These are phyloP conservation scores for Drosophila sturtevanti DNA, from an alignment of 1,140 invertebrate genomes.

Conservation along the genomic window DNA sequence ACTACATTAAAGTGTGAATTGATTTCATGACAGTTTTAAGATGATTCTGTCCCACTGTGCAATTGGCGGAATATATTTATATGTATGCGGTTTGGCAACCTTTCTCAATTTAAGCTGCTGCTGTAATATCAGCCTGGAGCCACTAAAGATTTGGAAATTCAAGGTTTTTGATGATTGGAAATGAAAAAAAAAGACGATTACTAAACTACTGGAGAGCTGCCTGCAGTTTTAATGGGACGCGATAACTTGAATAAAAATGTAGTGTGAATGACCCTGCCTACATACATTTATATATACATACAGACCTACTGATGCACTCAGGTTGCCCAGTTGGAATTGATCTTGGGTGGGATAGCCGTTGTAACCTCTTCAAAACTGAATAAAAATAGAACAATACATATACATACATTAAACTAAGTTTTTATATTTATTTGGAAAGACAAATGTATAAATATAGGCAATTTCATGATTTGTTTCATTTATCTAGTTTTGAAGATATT, in stretches of 20 bases:
- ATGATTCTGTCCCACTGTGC: slow-evolving; percentile 24
- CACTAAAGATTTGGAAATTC: slow-evolving; percentile 72
- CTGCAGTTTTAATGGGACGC: neutral
- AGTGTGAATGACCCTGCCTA: neutral
- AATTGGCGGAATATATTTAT: slow-evolving; percentile 35
- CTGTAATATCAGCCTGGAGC: slow-evolving; percentile 57
- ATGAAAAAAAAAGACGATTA: neutral
- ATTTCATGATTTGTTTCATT: too few relatives aligned
- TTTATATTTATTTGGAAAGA: too few relatives aligned
- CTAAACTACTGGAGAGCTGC: slow-evolving; percentile 1
- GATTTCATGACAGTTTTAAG: too few relatives aligned
- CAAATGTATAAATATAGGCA: too few relatives aligned
- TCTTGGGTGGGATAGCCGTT: neutral
- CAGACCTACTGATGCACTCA: neutral
- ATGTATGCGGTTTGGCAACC: slow-evolving; percentile 26
- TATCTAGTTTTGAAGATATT: too few relatives aligned
- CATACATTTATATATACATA: too few relatives aligned
- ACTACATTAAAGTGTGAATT: too few relatives aligned
- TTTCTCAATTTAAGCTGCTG: slow-evolving; percentile 27
- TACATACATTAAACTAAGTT: too few relatives aligned
- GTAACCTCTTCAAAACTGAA: neutral
- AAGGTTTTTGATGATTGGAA: slow-evolving; percentile 64
- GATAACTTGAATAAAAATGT: slow-evolving; percentile 1
- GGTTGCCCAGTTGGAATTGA: neutral
- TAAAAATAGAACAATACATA: too few relatives aligned